A percentile compares a stretch with the other conserved stretches of the same genome.
phyloP scores from a whole-genome alignment of 2,113 vertebrate species.

The Coreoperca whiteheadi region DNA sequence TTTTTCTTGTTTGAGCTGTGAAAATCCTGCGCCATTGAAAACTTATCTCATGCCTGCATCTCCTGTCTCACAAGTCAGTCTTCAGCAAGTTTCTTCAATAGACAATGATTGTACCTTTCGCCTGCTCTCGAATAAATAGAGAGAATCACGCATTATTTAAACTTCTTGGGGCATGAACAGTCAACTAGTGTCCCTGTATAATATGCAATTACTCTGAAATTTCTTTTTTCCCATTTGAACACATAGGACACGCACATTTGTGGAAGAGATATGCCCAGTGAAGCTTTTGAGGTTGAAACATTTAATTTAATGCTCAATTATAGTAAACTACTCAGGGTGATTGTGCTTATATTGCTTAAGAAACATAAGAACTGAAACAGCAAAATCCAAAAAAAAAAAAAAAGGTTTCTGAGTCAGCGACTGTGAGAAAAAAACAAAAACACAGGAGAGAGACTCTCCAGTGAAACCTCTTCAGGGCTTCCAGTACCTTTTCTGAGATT shows the following conservation, averaged over 20 bases:
- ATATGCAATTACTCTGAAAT: conserved; percentile 64
- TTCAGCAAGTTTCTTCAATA: conserved; percentile 47
- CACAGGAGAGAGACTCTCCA: background rate
- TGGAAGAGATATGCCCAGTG: conserved; percentile 22
- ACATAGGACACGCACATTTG: background rate
- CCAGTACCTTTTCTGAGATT: conserved; percentile 30
- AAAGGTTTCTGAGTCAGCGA: conserved; percentile 12
- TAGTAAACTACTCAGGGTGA: background rate
- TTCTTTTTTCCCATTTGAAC: conserved; percentile 24
- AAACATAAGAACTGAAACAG: conserved; percentile 21
- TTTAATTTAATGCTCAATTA: conserved; percentile 59
- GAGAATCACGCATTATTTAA: conserved; percentile 59
- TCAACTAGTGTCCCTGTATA: conserved; percentile 34
- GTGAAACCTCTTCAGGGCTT: conserved; percentile 26
- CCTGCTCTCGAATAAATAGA: conserved; percentile 42
- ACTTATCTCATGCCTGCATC: conserved; percentile 23
- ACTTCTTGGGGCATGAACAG: conserved; percentile 43
- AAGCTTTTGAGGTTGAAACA: conserved; percentile 38
- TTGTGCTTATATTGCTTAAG: conserved; percentile 12
- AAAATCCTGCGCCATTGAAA: conserved; percentile 37
- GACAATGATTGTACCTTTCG: conserved; percentile 50
- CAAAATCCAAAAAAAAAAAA: conserved; percentile 4
- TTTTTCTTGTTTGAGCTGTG: conserved; percentile 31
- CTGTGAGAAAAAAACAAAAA: background rate
- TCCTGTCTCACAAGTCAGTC: conserved; percentile 9